phyloP scores from a whole-genome alignment of 2,888 invertebrate genomes.

The Ectobius pallidus region DNA sequence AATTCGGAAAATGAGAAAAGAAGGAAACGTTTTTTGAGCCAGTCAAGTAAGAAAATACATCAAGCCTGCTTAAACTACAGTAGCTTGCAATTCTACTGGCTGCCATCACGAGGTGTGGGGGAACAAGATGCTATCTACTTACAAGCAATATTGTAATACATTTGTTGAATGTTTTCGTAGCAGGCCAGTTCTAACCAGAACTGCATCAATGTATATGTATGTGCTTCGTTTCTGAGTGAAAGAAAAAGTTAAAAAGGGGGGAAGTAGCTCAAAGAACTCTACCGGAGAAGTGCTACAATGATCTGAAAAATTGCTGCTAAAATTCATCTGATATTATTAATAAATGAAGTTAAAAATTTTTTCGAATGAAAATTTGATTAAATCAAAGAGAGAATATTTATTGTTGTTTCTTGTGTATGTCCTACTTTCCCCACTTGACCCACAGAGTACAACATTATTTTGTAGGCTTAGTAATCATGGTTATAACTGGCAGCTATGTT shows the following conservation, averaged over 20 bases:
- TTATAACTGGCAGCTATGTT: neutral
- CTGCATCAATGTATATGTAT: neutral
- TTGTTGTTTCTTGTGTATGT: constrained; percentile 17
- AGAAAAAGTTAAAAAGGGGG: neutral
- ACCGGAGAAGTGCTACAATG: neutral
- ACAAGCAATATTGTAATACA: constrained; percentile 27
- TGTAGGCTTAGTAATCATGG: constrained; percentile 19
- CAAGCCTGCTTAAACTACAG: too few species aligned
- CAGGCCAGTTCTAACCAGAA: neutral
- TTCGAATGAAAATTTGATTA: too few species aligned
- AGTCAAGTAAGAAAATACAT: too few species aligned
- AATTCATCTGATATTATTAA: too few species aligned
- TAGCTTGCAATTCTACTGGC: too few species aligned
- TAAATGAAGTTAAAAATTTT: too few species aligned
- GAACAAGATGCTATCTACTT: neutral
- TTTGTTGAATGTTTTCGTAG: constrained; percentile 19
- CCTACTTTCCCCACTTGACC: neutral
- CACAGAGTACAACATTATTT: constrained; percentile 18
- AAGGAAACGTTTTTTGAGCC: too few species aligned
- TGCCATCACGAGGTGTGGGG: neutral
- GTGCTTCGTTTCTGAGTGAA: constrained; percentile 7
- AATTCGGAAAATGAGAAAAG: too few species aligned
- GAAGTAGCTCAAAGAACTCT: neutral
- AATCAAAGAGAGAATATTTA: neutral
- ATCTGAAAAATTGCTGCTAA: neutral